Conservation (phyloP, 2,113 vertebrate genomes). For the Tychaedon coryphoeus region DNA sequence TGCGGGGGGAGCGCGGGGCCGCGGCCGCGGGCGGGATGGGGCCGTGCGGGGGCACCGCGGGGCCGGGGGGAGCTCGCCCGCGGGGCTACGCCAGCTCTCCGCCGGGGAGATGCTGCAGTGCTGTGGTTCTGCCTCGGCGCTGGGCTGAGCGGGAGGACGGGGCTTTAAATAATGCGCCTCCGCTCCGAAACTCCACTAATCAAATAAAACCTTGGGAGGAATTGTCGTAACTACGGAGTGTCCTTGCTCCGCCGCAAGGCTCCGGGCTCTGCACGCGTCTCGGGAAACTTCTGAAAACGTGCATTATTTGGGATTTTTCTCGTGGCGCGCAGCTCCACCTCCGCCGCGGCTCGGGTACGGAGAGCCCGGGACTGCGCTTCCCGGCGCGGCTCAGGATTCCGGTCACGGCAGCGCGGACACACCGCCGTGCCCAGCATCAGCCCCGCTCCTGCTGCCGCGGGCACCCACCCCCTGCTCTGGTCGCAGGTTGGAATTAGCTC, state of each 20-base stretch:
- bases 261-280: accelerated
- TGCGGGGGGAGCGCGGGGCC: not conserved
- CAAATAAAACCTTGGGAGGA: not conserved
- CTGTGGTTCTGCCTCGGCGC: not conserved
- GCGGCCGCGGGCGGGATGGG: not conserved
- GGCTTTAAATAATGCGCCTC: slow-evolving; percentile 28
- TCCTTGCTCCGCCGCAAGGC: not conserved
- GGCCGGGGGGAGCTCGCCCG: not conserved
- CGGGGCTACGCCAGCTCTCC: not conserved
- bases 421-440: not conserved
- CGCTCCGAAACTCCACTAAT: not conserved
- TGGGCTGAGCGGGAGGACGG: not conserved
- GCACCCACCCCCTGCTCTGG: not conserved
- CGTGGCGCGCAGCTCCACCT: not conserved
- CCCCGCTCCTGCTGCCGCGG: not conserved
- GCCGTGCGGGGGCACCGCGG: not conserved
- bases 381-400: not conserved
- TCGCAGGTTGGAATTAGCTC: accelerated
- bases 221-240: accelerated
- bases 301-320: accelerated
- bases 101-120: not conserved
- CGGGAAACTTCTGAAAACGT: not conserved
- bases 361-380: not conserved
- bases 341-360: not conserved
- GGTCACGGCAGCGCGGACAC: not conserved